Conservation (phyloP, 2,888 invertebrate species). For the Lasioglossum pauxillum region DNA sequence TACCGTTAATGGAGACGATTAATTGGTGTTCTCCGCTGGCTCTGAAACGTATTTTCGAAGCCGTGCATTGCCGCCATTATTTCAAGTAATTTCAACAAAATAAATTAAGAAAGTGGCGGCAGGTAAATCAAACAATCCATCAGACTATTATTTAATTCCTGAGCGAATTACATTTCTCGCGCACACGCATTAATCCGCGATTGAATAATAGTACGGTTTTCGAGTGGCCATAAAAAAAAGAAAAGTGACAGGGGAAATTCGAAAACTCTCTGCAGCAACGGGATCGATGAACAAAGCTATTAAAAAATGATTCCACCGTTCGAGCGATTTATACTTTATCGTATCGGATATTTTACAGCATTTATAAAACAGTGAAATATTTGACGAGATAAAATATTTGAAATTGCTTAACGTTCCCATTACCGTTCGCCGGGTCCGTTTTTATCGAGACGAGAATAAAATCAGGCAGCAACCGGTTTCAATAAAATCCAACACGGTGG, state of each 20-base stretch:
- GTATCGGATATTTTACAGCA: background rate
- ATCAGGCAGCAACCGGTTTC: background rate
- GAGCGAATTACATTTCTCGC: background rate
- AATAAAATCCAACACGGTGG: background rate
- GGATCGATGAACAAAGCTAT: background rate
- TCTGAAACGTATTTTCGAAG: background rate
- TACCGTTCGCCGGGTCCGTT: background rate
- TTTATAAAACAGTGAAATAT: background rate
- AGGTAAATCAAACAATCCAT: background rate
- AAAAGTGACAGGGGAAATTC: background rate
- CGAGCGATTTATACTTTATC: background rate
- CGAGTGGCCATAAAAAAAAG: background rate
- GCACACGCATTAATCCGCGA: background rate
- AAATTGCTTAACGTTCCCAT: background rate
- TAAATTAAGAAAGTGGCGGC: background rate
- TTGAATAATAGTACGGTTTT: constrained; percentile 26
- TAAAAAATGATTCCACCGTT: constrained; percentile 2
- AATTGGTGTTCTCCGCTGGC: background rate
- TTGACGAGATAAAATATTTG: background rate
- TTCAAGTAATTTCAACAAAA: background rate
- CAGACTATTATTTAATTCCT: background rate
- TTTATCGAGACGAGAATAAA: background rate
- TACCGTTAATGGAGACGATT: background rate
- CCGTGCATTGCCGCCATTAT: background rate
- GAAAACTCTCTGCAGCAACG: background rate